A percentile compares a stretch with the other conserved stretches of the same genome.
These are phyloP conservation scores for Chironomus tentans DNA, from an alignment of 2,888 invertebrate genomes.

Conservation along the genomic window DNA sequence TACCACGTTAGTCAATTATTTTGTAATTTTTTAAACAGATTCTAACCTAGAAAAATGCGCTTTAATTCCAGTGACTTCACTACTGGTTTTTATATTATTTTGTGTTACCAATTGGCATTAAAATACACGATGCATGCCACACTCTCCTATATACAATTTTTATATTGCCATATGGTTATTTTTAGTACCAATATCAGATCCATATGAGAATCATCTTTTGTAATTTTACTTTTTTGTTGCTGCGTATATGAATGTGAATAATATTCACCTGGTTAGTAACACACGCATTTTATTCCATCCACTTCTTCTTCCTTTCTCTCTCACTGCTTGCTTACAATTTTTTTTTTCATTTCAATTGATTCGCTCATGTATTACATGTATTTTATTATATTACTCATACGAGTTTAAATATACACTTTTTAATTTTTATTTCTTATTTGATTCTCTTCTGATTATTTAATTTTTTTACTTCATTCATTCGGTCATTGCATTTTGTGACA, in stretches of 20 bases:
- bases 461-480: too few species aligned
- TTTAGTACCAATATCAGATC: not conserved
- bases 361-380: not conserved
- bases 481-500: too few species aligned
- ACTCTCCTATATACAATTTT: not conserved
- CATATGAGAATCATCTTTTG: not conserved
- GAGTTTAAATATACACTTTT: too few species aligned
- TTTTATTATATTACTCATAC: too few species aligned
- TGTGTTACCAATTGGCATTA: not conserved
- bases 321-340: not conserved
- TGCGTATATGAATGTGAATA: not conserved
- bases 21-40: too few species aligned
- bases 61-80: too few species aligned
- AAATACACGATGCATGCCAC: not conserved
- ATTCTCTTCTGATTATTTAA: too few species aligned
- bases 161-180: not conserved
- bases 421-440: too few species aligned
- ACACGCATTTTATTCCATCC: not conserved
- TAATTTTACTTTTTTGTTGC: not conserved
- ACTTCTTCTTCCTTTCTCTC: not conserved
- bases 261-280: constrained; percentile 9
- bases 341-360: not conserved
- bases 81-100: not conserved
- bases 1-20: too few species aligned
- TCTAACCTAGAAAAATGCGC: too few species aligned